Conservation (phyloP, 2,797 vertebrate species). For the Helarctos malayanus region DNA sequence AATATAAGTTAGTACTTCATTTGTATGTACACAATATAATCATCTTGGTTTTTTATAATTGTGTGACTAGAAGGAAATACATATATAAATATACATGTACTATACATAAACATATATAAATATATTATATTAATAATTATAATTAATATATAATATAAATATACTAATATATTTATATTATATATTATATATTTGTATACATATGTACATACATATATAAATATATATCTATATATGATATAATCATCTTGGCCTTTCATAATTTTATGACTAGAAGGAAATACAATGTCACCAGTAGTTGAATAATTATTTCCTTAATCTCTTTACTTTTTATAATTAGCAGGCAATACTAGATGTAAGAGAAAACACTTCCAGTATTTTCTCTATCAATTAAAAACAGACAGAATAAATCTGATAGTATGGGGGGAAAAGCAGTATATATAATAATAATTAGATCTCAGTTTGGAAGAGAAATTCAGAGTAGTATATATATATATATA, state of each 20-base stretch:
- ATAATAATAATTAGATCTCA: background rate
- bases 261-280: background rate
- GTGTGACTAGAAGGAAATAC: background rate
- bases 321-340: background rate
- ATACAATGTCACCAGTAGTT: background rate
- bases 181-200: background rate
- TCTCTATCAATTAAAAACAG: background rate
- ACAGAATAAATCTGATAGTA: background rate
- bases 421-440: background rate
- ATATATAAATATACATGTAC: background rate
- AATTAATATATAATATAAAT: background rate
- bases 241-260: background rate
- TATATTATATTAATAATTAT: background rate
- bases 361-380: constrained; percentile 44
- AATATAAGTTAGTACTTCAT: background rate
- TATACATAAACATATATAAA: background rate
- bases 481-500: background rate
- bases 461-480: constrained; percentile 41
- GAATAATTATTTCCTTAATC: constrained; percentile 19
- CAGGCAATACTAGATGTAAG: background rate
- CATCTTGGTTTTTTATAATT: constrained; percentile 4
- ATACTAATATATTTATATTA: background rate
- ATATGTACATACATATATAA: background rate
- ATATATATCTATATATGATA: background rate
- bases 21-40: background rate